Evolutionary conservation across 2,113 vertebrate genomes (phyloP), one percentile per base, ranked within the genome.

Genomic region (Indicator maculatus): DNA sequence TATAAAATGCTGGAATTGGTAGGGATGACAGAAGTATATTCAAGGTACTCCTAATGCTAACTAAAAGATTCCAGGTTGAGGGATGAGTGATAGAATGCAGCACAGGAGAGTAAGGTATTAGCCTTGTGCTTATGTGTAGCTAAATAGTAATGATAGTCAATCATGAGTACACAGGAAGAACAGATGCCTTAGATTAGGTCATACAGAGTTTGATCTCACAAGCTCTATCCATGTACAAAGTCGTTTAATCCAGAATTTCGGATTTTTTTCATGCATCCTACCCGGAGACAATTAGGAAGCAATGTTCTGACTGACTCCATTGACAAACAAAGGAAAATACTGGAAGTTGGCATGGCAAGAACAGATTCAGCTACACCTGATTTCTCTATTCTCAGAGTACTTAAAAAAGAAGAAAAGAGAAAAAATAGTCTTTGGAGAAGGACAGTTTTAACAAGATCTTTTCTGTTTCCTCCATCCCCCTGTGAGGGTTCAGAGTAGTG

Each of bases 391-490:
- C 63, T n/a, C 45, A 64, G 38, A 80, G 41, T 71, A 79, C 53
- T 91, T 88, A 9, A 86, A 90, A 93, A 93, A 63, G 28, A 33
- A 45, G 14, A 10, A 64, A 16, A 16, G 12, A 30, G 41, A 73
- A 78, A 89, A 53, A 24, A 30, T 39, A 83, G 61, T 95, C 89
- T 96, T 95, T 95, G 95, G 90, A 96, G 84, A 93, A 91, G 85
- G 89, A 91, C 47, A 86, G 36, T 89, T 96, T 95, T 97, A 97
- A 96, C 87, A 96, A 93, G 93, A 93, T 72, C 95, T 86, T 96
- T 97, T 96, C 82, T 95, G 93, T 95, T 95, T 95, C 83, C 79
- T 96, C 83, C 95, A 94, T 91, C 82, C 88, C 56, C 69, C 89
- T 96, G 91, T 91, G 94, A 93, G 72, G 84, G 91, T 96, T 96